Evolutionary conservation across 2,888 invertebrate species (phyloP).

Genomic region (Caenorhabditis sp.): DNA sequence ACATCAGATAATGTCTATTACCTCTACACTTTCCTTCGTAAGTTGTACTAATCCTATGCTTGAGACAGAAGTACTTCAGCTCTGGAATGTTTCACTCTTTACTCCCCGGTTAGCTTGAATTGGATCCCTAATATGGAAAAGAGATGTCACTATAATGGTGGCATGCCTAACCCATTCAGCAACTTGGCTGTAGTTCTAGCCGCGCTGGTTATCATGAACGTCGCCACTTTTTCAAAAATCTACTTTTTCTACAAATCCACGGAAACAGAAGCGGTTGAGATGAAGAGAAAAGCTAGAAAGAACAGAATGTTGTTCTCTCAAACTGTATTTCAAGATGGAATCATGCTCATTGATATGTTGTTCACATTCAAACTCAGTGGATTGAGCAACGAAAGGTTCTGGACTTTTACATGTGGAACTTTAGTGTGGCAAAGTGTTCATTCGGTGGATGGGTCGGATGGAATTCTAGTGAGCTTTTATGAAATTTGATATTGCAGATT

Average conservation of each 20-base stretch:
- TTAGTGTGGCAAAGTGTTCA: conserved; percentile 47
- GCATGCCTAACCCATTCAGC: conserved; percentile 19
- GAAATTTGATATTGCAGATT: neutral
- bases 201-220: conserved; percentile 16
- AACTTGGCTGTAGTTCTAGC: conserved; percentile 16
- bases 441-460: conserved; percentile 32
- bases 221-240: conserved; percentile 38
- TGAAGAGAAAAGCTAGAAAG: conserved; percentile 24
- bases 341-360: conserved; percentile 41
- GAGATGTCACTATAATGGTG: neutral
- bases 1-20: neutral
- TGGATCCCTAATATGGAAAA: conserved; percentile 38
- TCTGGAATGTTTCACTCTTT: conserved; percentile 12
- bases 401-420: conserved; percentile 47
- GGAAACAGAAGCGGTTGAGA: neutral
- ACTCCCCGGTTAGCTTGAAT: neutral
- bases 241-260: conserved; percentile 43
- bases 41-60: neutral
- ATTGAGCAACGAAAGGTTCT: conserved; percentile 11
- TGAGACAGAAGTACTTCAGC: neutral
- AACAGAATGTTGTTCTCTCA: conserved; percentile 42
- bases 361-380: conserved; percentile 41
- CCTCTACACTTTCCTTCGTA: conserved; percentile 9
- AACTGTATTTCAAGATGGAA: conserved; percentile 47
- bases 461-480: neutral